A percentile compares a stretch with the other conserved stretches of the same genome.
Conservation (phyloP, 2,888 invertebrate genomes). For the Ephialtes manifestator region DNA sequence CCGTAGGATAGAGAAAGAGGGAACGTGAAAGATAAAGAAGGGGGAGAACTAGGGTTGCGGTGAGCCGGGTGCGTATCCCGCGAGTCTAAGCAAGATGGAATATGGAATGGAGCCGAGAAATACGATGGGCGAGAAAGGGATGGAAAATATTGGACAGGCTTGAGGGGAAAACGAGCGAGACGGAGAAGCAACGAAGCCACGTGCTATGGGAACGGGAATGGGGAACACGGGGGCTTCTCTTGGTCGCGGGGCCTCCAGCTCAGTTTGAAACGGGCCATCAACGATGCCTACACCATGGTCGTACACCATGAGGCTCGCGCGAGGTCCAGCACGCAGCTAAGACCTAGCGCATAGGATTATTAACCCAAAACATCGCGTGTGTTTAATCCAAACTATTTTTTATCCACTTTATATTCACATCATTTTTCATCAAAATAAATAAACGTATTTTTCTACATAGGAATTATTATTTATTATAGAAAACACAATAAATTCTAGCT, state of each 20-base stretch:
- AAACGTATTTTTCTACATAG: not conserved
- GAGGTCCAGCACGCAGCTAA: conserved; percentile 45
- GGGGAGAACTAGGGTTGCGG: conserved; percentile 59
- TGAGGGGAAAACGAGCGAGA: conserved; percentile 64
- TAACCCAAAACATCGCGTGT: not conserved
- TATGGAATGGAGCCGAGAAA: conserved; percentile 9
- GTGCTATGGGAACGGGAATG: conserved; percentile 84
- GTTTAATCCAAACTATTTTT: not conserved
- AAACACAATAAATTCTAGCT: not conserved
- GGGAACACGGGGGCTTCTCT: conserved; percentile 76
- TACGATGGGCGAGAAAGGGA: conserved; percentile 52
- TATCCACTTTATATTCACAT: not conserved
- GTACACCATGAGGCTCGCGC: conserved; percentile 77
- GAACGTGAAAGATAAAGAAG: conserved; percentile 54
- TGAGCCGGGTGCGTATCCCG: conserved; percentile 54
- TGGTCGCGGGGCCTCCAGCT: conserved; percentile 73
- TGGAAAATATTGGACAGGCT: conserved; percentile 60
- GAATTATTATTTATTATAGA: not conserved
- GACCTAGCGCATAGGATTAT: conserved; percentile 11
- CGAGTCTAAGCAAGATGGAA: conserved; percentile 55
- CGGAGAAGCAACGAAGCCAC: conserved; percentile 77
- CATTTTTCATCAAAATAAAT: not conserved
- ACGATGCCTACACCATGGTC: conserved; percentile 83
- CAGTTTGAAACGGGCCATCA: conserved; percentile 85
- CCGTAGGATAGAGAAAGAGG: not conserved